Evolutionary conservation across 2,888 invertebrate species (phyloP).

Genomic region (Junonia oenone): DNA sequence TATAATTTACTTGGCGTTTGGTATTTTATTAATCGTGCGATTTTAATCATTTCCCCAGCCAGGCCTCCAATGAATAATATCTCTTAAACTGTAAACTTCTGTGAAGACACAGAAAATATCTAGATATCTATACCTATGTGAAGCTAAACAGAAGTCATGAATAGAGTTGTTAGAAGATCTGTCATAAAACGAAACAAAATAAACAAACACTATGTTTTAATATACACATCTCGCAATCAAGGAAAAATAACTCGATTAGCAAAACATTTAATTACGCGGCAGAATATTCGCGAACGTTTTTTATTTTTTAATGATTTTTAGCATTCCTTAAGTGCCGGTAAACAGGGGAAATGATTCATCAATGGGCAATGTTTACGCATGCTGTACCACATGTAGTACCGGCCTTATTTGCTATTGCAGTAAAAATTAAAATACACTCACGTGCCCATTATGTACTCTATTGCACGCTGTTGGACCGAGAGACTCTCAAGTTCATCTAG

Average conservation of each 20-base stretch:
- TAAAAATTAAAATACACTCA: constrained; percentile 15
- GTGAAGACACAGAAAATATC: no score
- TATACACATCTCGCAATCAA: neutral
- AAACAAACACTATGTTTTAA: neutral
- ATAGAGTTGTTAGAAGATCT: no score
- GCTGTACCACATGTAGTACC: neutral
- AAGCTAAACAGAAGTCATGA: no score
- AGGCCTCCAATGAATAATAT: no score
- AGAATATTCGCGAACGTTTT: neutral
- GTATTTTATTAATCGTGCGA: no score
- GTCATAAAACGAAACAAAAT: neutral
- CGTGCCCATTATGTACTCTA: constrained; percentile 22
- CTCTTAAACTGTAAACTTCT: no score
- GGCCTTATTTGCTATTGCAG: neutral
- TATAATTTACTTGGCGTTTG: no score
- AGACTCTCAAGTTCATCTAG: constrained; percentile 28
- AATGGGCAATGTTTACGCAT: neutral
- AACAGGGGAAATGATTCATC: neutral
- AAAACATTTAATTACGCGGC: neutral
- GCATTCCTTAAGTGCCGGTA: no score
- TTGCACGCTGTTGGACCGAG: constrained; percentile 14
- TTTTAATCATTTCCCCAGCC: no score
- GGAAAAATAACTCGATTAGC: neutral
- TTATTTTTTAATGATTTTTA: neutral
- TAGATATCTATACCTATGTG: no score